Base-by-base conservation (phyloP, 2,888 invertebrate genomes). In the Pogonocherus hispidulus region DNA sequence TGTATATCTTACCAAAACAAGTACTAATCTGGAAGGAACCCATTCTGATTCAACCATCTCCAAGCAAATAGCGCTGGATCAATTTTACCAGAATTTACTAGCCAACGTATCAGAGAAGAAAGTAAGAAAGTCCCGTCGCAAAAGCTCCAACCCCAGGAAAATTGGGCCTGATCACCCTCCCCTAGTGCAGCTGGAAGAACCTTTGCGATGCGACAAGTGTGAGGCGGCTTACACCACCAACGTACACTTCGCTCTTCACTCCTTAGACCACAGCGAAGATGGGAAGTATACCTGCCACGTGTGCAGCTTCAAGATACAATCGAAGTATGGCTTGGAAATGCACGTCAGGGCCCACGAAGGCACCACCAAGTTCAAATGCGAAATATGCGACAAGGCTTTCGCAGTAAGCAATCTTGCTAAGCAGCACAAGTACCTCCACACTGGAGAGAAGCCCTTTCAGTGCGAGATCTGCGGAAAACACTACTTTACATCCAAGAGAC, bases 351-450 rank as follows among this genome's bases (percentile, higher is more conserved):
- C 55, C 3, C 67, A 67, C 51, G 62, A 62, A 9, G 67, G 67
- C 23, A 62, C 52, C 27, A 62, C 51, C n/a, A 52, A 54, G 19
- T 66, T 63, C 22, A 49, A 59, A 32, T 80, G 81, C 57, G 72
- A 77, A 46, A 72, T 78, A 5, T 81, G 81, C 67, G 64, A 74
- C 8, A 80, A 80, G 62, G 76, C 76, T 3, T 80, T 80, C 62
- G 76, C 83, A 0, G 69, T 86, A 35, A 86, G 86, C 66, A 88
- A 87, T 27, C 88, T 88, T 79, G 88, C 89, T 20, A 86, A 86
- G 18, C 84, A 85, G 54, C 85, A 85, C 71, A 84, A 84, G 70
- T 81, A 84, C 67, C 83, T 82, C 67, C 89, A 89, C 69, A 88
- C 87, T 0, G 89, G 89, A 0, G 89, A 89, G 67, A 78, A 75